Percentiles rank a stretch among this genome's conserved stretches.
Evolutionary conservation across 2,888 invertebrate genomes (phyloP).

Genomic region (Caenorhabditis drosophilae): DNA sequence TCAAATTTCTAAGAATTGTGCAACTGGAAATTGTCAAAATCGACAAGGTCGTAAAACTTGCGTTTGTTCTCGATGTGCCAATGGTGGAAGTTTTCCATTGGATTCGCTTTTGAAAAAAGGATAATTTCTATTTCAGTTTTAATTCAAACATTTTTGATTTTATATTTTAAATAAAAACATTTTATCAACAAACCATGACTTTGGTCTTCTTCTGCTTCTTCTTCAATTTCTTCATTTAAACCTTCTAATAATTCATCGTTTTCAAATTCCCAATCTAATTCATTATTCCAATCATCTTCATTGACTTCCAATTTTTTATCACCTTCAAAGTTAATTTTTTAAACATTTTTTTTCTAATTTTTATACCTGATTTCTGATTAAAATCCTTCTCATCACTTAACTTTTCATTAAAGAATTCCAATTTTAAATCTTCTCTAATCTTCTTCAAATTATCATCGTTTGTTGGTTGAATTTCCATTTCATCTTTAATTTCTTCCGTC

Average conservation of each 20-base stretch:
- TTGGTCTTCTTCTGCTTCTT: conserved; percentile 1
- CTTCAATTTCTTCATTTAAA: conserved; percentile 7
- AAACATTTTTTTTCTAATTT: too few relatives aligned
- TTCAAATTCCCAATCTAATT: conserved; percentile 3
- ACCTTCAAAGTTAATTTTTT: not conserved
- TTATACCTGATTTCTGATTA: too few relatives aligned
- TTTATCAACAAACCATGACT: not conserved
- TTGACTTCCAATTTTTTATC: not conserved
- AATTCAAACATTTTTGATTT: not conserved
- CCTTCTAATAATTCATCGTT: conserved; percentile 4
- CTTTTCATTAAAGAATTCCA: not conserved
- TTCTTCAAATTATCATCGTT: not conserved
- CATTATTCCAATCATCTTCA: not conserved
- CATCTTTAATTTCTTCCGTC: not conserved
- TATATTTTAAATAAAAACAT: conserved; percentile 2
- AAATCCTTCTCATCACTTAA: not conserved
- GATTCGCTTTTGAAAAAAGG: conserved; percentile 10
- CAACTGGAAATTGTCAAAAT: conserved; percentile 27
- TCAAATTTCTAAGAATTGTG: conserved; percentile 28
- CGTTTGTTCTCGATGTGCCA: conserved; percentile 29
- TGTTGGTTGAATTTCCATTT: not conserved
- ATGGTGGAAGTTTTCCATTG: conserved; percentile 16
- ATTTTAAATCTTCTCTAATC: not conserved
- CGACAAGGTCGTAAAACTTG: conserved; percentile 21
- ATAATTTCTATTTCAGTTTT: conserved; percentile 1